Evolutionary conservation across 2,797 vertebrate species (phyloP).

Genomic region (Erithacus rubecula): DNA sequence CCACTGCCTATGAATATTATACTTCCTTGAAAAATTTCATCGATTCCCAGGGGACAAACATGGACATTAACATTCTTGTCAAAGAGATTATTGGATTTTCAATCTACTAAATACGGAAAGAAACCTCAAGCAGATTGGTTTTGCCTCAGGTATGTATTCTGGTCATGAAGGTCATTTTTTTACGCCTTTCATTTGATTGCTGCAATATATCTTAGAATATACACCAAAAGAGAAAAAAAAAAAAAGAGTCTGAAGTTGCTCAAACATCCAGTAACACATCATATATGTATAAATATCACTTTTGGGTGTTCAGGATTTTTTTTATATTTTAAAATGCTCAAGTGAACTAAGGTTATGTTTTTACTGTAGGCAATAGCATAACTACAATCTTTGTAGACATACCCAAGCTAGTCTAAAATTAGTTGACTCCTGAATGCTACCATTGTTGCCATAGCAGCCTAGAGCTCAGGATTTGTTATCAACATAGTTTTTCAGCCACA

Average conservation of each 20-base stretch:
- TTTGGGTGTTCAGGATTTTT: neutral
- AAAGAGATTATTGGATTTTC: conserved; percentile 30
- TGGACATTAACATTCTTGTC: neutral
- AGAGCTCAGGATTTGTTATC: neutral
- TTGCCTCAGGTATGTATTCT: neutral
- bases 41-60: neutral
- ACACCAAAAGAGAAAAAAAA: neutral
- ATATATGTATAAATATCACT: neutral
- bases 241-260: neutral
- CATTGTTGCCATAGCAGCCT: conserved; percentile 30
- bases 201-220: neutral
- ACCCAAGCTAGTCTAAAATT: neutral
- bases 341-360: neutral
- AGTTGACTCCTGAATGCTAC: neutral
- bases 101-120: neutral
- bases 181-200: neutral
- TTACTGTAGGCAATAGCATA: neutral
- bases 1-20: neutral
- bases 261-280: neutral
- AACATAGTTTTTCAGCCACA: neutral
- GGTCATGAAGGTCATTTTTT: neutral
- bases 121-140: conserved; percentile 1
- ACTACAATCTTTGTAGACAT: neutral
- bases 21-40: conserved; percentile 2
- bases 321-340: neutral